Conservation (phyloP, 2,888 invertebrate species). For the Cheilosia vernalis region DNA sequence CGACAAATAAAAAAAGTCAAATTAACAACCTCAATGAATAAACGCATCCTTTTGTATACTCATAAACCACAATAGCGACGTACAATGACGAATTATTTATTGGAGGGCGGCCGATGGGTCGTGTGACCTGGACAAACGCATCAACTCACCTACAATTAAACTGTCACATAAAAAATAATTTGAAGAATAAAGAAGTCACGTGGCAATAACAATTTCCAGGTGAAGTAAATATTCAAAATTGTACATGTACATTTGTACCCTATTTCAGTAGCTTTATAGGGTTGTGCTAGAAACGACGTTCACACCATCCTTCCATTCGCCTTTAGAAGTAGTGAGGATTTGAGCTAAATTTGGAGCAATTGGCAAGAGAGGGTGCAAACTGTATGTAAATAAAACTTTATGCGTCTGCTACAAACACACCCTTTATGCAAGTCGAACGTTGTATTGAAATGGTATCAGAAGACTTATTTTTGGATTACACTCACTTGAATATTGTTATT, state of each 20-base stretch:
- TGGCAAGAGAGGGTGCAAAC: conserved; percentile 12
- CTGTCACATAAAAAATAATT: conserved; percentile 78
- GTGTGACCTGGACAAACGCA: conserved; percentile 62
- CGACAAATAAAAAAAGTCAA: conserved; percentile 67
- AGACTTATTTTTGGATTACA: background rate
- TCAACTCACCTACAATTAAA: conserved; percentile 82
- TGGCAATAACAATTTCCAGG: conserved; percentile 57
- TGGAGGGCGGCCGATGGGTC: conserved; percentile 38
- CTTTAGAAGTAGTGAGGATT: background rate
- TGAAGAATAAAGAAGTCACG: conserved; percentile 66
- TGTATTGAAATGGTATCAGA: no score
- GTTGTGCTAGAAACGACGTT: conserved; percentile 3
- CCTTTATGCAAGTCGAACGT: background rate
- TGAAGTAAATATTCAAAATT: conserved; percentile 45
- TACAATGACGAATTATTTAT: conserved; percentile 58
- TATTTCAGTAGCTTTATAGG: conserved; percentile 1
- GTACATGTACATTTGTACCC: background rate
- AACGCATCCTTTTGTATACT: conserved; percentile 50
- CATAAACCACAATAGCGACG: conserved; percentile 40
- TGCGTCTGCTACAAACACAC: background rate
- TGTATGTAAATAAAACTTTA: background rate
- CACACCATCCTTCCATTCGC: background rate
- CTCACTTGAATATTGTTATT: conserved; percentile 3
- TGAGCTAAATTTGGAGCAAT: conserved; percentile 3
- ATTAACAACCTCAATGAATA: conserved; percentile 15